A percentile compares a stretch with the other conserved stretches of the same genome.
Conservation (phyloP, 2,888 invertebrate species). For the Pecten maximus region DNA sequence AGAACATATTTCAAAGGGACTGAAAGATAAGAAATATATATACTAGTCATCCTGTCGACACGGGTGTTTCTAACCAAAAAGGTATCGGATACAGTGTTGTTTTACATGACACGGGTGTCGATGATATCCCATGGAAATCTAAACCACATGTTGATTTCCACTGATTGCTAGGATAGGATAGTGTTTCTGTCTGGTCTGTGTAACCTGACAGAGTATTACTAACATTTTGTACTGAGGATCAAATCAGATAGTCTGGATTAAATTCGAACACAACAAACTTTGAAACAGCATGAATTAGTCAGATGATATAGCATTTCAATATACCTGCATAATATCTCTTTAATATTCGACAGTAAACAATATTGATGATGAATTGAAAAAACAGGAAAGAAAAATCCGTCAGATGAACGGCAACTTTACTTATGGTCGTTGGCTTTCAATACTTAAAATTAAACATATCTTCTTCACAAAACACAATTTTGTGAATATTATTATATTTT, state of each 20-base stretch:
- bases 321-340: too few species aligned
- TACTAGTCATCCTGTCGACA: neutral
- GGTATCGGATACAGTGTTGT: neutral
- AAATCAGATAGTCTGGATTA: neutral
- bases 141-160: constrained; percentile 14
- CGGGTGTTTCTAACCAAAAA: neutral
- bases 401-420: too few species aligned
- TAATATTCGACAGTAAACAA: too few species aligned
- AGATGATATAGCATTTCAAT: too few species aligned
- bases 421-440: too few species aligned
- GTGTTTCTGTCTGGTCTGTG: neutral
- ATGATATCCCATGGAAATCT: neutral
- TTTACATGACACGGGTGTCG: neutral
- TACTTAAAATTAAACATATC: too few species aligned
- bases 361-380: too few species aligned
- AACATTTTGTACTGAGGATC: neutral
- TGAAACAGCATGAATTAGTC: too few species aligned
- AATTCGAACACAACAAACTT: neutral
- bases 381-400: too few species aligned
- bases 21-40: neutral
- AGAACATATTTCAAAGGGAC: neutral
- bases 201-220: neutral
- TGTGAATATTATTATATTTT: too few species aligned
- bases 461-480: too few species aligned
- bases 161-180: neutral